Evolutionary conservation across 2,113 vertebrate species (phyloP).

Genomic region (Albula glossodonta): DNA sequence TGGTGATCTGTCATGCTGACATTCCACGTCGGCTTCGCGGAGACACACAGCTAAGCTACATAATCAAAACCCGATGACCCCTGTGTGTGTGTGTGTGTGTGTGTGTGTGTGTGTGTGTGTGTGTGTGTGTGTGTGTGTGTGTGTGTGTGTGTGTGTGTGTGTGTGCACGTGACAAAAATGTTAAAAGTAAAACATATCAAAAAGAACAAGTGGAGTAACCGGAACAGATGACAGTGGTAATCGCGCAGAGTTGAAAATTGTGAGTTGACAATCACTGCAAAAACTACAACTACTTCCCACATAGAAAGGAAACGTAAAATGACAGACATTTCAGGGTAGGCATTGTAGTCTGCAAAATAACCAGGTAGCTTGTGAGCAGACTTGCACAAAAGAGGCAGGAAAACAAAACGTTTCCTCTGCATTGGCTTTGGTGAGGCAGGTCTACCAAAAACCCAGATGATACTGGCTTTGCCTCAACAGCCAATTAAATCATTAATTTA

Average conservation of each 20-base stretch:
- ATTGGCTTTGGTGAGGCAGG: no score
- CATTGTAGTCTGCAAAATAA: not conserved
- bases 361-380: not conserved
- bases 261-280: not conserved
- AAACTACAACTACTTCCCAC: not conserved
- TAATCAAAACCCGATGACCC: not conserved
- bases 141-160: no score
- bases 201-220: not conserved
- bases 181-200: not conserved
- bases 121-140: no score
- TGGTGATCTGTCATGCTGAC: not conserved
- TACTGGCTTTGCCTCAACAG: no score
- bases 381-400: not conserved
- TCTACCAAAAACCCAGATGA: not conserved
- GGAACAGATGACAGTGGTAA: not conserved
- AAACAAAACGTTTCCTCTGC: not conserved
- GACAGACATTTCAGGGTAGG: not conserved
- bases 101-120: no score
- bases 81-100: no score
- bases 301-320: not conserved
- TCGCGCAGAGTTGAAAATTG: no score
- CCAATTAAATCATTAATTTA: no score
- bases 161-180: not conserved
- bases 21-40: not conserved
- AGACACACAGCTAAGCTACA: not conserved